phyloP scores from a whole-genome alignment of 2,113 vertebrate species.

The Acanthisitta chloris region DNA sequence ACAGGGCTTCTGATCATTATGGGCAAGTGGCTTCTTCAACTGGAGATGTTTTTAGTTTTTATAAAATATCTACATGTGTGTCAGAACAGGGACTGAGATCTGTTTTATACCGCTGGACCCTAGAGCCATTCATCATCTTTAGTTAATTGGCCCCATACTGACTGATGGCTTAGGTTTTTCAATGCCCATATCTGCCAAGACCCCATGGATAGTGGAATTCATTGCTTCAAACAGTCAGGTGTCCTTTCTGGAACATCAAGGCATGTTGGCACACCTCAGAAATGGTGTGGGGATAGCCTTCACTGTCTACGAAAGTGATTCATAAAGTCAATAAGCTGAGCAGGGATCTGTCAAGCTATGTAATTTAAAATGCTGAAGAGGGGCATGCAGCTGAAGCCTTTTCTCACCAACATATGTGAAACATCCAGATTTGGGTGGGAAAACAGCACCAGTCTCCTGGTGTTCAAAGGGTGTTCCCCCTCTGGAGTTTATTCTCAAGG shows the following conservation, averaged over 20 bases:
- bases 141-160: background rate
- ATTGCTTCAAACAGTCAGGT: background rate
- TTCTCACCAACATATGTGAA: background rate
- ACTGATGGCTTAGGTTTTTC: background rate
- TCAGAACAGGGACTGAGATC: background rate
- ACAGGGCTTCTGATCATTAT: background rate
- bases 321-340: background rate
- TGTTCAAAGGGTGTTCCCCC: background rate
- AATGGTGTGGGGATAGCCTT: background rate
- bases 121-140: background rate
- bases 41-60: background rate
- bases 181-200: background rate
- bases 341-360: background rate
- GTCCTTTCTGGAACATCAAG: background rate
- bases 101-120: background rate
- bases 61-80: background rate
- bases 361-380: background rate
- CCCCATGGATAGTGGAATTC: background rate
- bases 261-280: background rate
- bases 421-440: background rate
- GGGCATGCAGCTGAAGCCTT: background rate
- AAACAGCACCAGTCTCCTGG: background rate
- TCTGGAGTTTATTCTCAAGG: background rate
- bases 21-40: background rate
- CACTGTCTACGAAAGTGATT: background rate